A percentile compares a stretch with the other conserved stretches of the same genome.
These are phyloP conservation scores for Cheirogaleus major DNA, from an alignment of 2,797 vertebrate species.

Conservation along the genomic window DNA sequence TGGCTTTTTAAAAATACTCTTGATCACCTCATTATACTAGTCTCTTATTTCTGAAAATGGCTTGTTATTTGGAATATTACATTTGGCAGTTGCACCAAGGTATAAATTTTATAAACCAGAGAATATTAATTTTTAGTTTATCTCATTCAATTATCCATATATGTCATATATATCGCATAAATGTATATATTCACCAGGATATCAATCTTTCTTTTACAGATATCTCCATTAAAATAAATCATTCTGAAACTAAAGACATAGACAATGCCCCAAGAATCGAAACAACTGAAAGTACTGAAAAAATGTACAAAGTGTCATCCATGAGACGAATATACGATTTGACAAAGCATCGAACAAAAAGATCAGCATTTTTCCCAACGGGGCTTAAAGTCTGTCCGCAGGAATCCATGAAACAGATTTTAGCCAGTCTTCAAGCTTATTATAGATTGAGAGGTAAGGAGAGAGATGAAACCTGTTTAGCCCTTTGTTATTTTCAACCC, in stretches of 20 bases:
- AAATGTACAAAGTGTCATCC: slow-evolving; percentile 82
- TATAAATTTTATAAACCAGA: background rate
- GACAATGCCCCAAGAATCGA: slow-evolving; percentile 74
- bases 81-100: background rate
- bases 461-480: background rate
- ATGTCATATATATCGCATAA: background rate
- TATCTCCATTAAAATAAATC: slow-evolving; percentile 76
- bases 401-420: slow-evolving; percentile 90
- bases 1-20: background rate
- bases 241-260: slow-evolving; percentile 85
- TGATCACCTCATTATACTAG: background rate
- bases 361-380: slow-evolving; percentile 90
- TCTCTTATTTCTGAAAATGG: slow-evolving; percentile 55
- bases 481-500: background rate
- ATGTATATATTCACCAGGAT: slow-evolving; percentile 30
- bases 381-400: slow-evolving; percentile 94
- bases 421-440: slow-evolving; percentile 93
- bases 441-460: slow-evolving; percentile 92
- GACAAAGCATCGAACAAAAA: slow-evolving; percentile 87
- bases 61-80: background rate
- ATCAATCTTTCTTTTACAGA: slow-evolving; percentile 81
- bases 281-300: slow-evolving; percentile 84
- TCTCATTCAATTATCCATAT: background rate
- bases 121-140: background rate
- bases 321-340: slow-evolving; percentile 87